These are phyloP conservation scores for Anoplophora glabripennis DNA, from an alignment of 1,140 invertebrate species.

Conservation along the genomic window DNA sequence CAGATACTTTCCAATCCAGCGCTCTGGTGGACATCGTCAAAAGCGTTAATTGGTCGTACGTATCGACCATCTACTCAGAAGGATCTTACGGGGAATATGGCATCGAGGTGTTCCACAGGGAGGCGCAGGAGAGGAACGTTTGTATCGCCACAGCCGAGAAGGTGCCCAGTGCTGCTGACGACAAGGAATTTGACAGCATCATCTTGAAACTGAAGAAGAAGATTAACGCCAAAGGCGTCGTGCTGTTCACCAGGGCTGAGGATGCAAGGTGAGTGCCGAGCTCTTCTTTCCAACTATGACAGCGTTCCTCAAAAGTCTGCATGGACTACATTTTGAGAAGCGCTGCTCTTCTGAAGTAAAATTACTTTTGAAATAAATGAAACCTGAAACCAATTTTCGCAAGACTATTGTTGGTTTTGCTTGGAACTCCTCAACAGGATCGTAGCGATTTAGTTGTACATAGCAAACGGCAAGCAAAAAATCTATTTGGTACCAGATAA, in stretches of 20 bases:
- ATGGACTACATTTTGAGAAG: no score
- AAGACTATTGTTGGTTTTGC: no score
- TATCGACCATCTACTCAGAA: constrained; percentile 76
- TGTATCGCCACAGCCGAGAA: constrained; percentile 74
- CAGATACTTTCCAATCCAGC: constrained; percentile 75
- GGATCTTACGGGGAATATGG: constrained; percentile 64
- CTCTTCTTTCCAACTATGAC: constrained; percentile 1
- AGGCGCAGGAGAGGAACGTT: constrained; percentile 64
- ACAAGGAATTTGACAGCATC: constrained; percentile 60
- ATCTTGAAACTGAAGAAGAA: constrained; percentile 61
- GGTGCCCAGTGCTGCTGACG: constrained; percentile 61
- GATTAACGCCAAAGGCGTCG: constrained; percentile 61
- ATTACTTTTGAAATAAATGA: no score
- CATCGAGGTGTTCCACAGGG: constrained; percentile 65
- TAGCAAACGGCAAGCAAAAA: no score
- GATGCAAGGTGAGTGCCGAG: constrained; percentile 54
- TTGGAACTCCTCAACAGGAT: no score
- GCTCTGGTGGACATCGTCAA: constrained; percentile 73
- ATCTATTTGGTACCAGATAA: no score
- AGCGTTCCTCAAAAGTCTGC: background rate
- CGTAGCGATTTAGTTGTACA: no score
- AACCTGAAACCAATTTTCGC: no score
- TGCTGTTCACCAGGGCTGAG: constrained; percentile 69
- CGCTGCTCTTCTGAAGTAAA: no score
- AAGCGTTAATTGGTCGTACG: constrained; percentile 79